These are phyloP conservation scores for Caenorhabditis angaria DNA, from an alignment of 2,888 invertebrate genomes.

Conservation along the genomic window DNA sequence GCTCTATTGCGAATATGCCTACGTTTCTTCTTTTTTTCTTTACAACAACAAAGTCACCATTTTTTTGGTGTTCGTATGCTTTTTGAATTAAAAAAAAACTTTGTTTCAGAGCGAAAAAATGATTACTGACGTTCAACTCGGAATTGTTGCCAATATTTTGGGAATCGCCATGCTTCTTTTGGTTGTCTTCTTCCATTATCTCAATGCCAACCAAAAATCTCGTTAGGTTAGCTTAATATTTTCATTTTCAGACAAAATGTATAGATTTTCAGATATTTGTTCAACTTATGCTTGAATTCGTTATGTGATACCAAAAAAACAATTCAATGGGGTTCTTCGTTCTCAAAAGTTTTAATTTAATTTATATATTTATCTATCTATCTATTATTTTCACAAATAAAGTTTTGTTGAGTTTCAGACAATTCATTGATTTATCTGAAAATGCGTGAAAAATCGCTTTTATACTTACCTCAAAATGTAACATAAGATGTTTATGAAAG, in stretches of 20 bases:
- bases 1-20: constrained; percentile 10
- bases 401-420: not conserved
- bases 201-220: constrained; percentile 63
- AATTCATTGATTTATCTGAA: not conserved
- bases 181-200: constrained; percentile 71
- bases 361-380: not conserved
- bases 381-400: not conserved
- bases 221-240: constrained; percentile 3
- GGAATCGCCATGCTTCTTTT: constrained; percentile 70
- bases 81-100: not conserved
- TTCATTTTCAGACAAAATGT: constrained; percentile 6
- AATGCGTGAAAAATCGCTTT: not conserved
- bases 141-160: constrained; percentile 69
- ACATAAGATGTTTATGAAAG: too few relatives aligned
- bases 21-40: too few relatives aligned
- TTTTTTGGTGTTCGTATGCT: constrained; percentile 10
- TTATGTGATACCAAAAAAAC: constrained; percentile 21
- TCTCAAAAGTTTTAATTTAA: constrained; percentile 9
- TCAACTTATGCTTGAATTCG: not conserved
- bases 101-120: constrained; percentile 27
- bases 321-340: too few relatives aligned
- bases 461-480: too few relatives aligned
- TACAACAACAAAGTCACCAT: too few relatives aligned
- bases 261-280: not conserved
- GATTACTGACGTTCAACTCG: constrained; percentile 72